Base-by-base conservation (phyloP, 2,797 vertebrate genomes). In the Xenentodon cancila region DNA sequence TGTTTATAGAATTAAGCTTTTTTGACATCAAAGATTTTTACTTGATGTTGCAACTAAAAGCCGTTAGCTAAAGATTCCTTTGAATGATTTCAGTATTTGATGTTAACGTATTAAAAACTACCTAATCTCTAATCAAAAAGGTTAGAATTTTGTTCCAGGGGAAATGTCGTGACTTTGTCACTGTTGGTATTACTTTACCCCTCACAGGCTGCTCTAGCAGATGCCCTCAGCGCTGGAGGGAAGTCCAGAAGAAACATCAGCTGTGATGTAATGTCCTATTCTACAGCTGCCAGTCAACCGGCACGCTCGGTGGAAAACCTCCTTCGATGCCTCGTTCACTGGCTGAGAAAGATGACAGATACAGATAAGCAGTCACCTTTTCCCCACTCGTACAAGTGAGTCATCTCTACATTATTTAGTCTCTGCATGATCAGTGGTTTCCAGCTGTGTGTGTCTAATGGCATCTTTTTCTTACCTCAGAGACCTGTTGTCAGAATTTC, bases 221-320 rank as follows among this genome's bases (percentile, higher is more conserved):
- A 93, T 15, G 72, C 90, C 9, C 90, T 96, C 56, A 87, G 74
- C 71, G 77, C 81, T 3, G 67, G 85, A 49, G 40, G 16, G 3
- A 79, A 56, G 54, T 79, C 62, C 27, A 80, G 46, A 64, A 83
- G 62, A 67, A 73, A 53, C 0, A 59, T 76, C 0, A 19, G 43
- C 18, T 93, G 85, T 68, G 84, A 92, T 11, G 91, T 95, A 59
- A 88, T 95, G 59, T 94, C 92, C 73, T 96, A 96, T 83, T 96
- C 95, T 15, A 84, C 93, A 1, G 89, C 89, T 6, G 92, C 94
- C 63, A 93, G 92, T 75, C 94, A 93, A 21, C 92, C 94, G 1
- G 93, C 95, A 37, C 48, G 68, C 69, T 89, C 88, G 2, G 91
- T 91, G 54, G 88, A 89, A 51, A 91, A 84, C 42, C 79, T 96